Percentiles rank a stretch among this genome's conserved stretches.
Evolutionary conservation across 2,888 invertebrate species (phyloP).

Genomic region (Stegophylla sp.): DNA sequence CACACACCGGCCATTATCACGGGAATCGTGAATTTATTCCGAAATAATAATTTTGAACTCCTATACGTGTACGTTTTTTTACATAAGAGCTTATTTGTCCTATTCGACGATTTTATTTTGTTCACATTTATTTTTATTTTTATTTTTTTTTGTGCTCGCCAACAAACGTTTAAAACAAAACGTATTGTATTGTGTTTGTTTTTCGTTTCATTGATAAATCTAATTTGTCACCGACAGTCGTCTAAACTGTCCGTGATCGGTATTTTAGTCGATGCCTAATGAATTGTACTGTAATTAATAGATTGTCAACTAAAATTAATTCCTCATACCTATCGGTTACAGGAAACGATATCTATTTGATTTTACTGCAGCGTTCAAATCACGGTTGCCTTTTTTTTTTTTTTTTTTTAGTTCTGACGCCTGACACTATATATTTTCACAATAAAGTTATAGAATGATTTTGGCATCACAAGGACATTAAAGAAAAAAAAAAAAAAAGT

Average conservation of each 20-base stretch:
- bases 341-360: too few relatives aligned
- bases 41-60: neutral
- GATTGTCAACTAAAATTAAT: too few relatives aligned
- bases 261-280: too few relatives aligned
- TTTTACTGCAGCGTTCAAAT: neutral
- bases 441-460: slow-evolving; percentile 7
- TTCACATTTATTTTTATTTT: too few relatives aligned
- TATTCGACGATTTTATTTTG: neutral
- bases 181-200: neutral
- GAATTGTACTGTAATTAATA: too few relatives aligned
- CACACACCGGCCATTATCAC: neutral
- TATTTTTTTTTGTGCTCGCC: too few relatives aligned
- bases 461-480: slow-evolving; percentile 11
- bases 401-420: too few relatives aligned
- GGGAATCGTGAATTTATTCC: slow-evolving; percentile 6
- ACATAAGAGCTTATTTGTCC: neutral
- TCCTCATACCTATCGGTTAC: too few relatives aligned
- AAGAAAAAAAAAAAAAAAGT: neutral
- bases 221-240: too few relatives aligned
- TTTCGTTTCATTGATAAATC: neutral
- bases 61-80: neutral
- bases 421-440: neutral
- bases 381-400: slow-evolving; percentile 3
- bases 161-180: neutral
- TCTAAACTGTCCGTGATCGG: too few relatives aligned